A percentile compares a stretch with the other conserved stretches of the same genome.
These are phyloP conservation scores for Hipposideros armiger DNA, from an alignment of 2,113 vertebrate species.

Conservation along the genomic window DNA sequence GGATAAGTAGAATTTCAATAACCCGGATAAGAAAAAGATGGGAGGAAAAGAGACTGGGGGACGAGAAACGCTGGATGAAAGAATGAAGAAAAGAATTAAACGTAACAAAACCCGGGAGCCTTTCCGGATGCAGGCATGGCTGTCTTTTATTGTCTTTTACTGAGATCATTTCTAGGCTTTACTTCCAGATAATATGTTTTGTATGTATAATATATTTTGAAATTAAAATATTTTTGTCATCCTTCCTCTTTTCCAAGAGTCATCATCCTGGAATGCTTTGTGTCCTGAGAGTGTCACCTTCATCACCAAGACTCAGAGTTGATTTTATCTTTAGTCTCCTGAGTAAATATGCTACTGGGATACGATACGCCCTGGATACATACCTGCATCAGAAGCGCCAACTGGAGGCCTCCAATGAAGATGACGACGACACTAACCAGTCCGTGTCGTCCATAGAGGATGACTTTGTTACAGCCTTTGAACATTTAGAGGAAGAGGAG, in stretches of 20 bases:
- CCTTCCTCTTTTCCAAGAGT: slow-evolving; percentile 82
- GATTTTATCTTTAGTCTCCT: slow-evolving; percentile 92
- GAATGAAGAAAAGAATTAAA: slow-evolving; percentile 31
- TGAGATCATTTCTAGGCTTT: slow-evolving; percentile 49
- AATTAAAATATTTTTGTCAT: slow-evolving; percentile 65
- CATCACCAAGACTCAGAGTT: slow-evolving; percentile 87
- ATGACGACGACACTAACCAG: slow-evolving; percentile 97
- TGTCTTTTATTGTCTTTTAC: background rate
- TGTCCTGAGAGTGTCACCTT: slow-evolving; percentile 92
- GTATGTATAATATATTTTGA: slow-evolving; percentile 6
- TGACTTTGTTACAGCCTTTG: slow-evolving; percentile 98
- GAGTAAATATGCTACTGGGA: slow-evolving; percentile 93
- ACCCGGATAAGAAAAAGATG: background rate
- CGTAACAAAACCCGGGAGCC: background rate
- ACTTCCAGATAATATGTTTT: slow-evolving; percentile 27
- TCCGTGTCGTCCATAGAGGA: slow-evolving; percentile 99
- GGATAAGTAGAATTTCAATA: background rate
- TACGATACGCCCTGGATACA: slow-evolving; percentile 92
- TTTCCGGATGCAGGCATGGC: background rate
- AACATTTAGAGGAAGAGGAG: slow-evolving; percentile 97
- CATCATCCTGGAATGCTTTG: slow-evolving; percentile 91
- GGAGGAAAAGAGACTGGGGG: background rate
- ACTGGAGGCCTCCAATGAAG: slow-evolving; percentile 86
- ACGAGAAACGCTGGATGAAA: slow-evolving; percentile 7
- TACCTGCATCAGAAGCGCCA: slow-evolving; percentile 86